Percentiles rank a stretch among this genome's conserved stretches.
Conservation (phyloP, 1,140 invertebrate species). For the Hypothenemus hampei region DNA sequence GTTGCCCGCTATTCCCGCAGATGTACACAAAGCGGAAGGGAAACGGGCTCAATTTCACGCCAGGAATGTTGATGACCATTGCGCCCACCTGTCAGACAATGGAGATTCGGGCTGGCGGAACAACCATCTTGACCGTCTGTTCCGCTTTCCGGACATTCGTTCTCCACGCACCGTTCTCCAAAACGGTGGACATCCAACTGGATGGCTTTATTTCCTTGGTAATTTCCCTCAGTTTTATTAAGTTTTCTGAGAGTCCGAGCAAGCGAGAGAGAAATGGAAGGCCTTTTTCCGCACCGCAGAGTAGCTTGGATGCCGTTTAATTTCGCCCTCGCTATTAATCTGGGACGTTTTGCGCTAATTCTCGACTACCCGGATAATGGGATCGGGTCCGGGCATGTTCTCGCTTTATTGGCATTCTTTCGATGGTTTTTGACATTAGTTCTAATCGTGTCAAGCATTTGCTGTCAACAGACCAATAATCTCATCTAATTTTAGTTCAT, state of each 20-base stretch:
- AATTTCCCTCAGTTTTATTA: conserved; percentile 1
- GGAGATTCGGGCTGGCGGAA: conserved; percentile 12
- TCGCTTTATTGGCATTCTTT: background rate
- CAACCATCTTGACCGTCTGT: conserved; percentile 21
- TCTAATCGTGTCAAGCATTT: too few relatives aligned
- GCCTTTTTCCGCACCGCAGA: background rate
- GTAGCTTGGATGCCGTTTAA: background rate
- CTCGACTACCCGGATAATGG: background rate
- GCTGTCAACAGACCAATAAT: too few relatives aligned
- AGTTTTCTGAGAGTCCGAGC: too few relatives aligned
- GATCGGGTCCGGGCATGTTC: background rate
- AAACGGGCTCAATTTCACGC: conserved; percentile 32
- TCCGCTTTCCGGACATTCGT: conserved; percentile 23
- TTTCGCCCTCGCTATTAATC: background rate
- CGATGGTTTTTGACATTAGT: too few relatives aligned
- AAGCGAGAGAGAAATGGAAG: too few relatives aligned
- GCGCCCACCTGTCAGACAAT: conserved; percentile 28
- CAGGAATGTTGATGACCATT: conserved; percentile 37
- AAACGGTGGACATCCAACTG: background rate
- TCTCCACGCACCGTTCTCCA: conserved; percentile 1
- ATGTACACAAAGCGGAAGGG: conserved; percentile 1
- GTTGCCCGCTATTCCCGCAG: too few relatives aligned
- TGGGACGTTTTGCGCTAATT: background rate
- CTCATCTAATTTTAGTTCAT: too few relatives aligned
- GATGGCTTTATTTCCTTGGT: background rate